A percentile compares a stretch with the other conserved stretches of the same genome.
Conservation (phyloP, 2,797 vertebrate genomes). For the Cynodonichthys magdalenae region DNA sequence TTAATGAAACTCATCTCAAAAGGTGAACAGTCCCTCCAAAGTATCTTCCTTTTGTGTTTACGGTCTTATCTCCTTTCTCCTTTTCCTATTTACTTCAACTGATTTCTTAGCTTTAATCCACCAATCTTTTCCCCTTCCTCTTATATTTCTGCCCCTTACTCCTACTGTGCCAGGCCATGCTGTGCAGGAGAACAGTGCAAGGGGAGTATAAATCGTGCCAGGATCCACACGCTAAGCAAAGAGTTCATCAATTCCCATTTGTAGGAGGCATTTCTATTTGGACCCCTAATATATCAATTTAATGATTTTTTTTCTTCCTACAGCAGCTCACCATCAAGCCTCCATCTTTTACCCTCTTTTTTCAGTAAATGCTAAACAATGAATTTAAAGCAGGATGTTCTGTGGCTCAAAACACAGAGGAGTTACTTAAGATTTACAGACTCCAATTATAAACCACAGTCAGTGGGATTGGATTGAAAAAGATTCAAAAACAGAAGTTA, state of each 20-base stretch:
- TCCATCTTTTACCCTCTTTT: conserved; percentile 28
- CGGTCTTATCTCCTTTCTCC: conserved; percentile 25
- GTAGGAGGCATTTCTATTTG: conserved; percentile 82
- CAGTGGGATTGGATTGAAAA: conserved; percentile 23
- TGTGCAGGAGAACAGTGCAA: conserved; percentile 67
- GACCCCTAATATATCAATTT: conserved; percentile 82
- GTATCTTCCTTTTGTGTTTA: conserved; percentile 53
- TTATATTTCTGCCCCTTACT: conserved; percentile 21
- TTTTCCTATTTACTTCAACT: conserved; percentile 30
- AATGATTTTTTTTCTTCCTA: conserved; percentile 68
- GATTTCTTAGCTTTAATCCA: conserved; percentile 43
- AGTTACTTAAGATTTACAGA: conserved; percentile 57
- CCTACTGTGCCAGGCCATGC: conserved; percentile 54
- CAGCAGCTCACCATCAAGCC: conserved; percentile 25
- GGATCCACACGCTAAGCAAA: conserved; percentile 70
- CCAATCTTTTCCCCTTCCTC: conserved; percentile 30
- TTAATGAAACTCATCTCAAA: conserved; percentile 62
- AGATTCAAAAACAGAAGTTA: conserved; percentile 16
- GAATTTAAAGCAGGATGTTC: conserved; percentile 64
- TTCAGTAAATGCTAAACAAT: conserved; percentile 61
- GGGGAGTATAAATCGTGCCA: conserved; percentile 54
- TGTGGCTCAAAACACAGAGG: conserved; percentile 35
- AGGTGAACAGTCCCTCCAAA: conserved; percentile 75
- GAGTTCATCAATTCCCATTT: conserved; percentile 84
- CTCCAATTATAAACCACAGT: conserved; percentile 50